Evolutionary conservation across 2,797 vertebrate genomes (phyloP), one percentile per base, ranked within the genome.

Genomic region (Anisognathus igniventris): DNA sequence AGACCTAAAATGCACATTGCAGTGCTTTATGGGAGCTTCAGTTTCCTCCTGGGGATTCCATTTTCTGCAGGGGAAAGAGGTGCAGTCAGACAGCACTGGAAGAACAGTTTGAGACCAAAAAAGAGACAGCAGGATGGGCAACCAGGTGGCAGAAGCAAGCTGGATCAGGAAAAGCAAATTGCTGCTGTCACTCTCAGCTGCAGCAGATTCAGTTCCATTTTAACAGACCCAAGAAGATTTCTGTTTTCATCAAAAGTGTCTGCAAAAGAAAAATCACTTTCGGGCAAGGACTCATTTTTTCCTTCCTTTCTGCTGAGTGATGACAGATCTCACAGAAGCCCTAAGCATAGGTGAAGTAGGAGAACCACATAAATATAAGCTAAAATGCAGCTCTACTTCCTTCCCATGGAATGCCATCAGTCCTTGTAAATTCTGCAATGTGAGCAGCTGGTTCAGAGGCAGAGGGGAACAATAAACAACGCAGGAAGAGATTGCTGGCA

Each of bases 231-330:
- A 0, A 68, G 47, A 74, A 87, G 14, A 25, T 10, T 77, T 88
- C 35, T 83, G 53, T 87, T 91, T 92, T 77, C 78, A 74, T 53
- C 77, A 77, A 13, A 90, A 67, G 27, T 62, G 77, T 88, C 78
- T 92, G 68, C 78, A 89, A 66, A 76, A 94, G 53, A 92, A 89
- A 96, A 96, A 71, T 24, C 7, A 2, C n/a, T 89, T 85, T 95
- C 78, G 82, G 77, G 48, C 74, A 75, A 76, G 56, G 40, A 57
- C 31, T 82, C 75, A 35, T 82, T 70, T 53, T 71, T 95, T 93
- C 93, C 83, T 95, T 95, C 93, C 85, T 90, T 96, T 90, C 60
- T 18, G 23, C 86, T 84, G 90, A 81, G 90, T 19, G 62, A 56
- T 78, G 93, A 84, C 51, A 93, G 90, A 92, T 47, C 54, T 90